These are phyloP conservation scores for Pandemis corylana DNA, from an alignment of 2,888 invertebrate genomes.

Conservation along the genomic window DNA sequence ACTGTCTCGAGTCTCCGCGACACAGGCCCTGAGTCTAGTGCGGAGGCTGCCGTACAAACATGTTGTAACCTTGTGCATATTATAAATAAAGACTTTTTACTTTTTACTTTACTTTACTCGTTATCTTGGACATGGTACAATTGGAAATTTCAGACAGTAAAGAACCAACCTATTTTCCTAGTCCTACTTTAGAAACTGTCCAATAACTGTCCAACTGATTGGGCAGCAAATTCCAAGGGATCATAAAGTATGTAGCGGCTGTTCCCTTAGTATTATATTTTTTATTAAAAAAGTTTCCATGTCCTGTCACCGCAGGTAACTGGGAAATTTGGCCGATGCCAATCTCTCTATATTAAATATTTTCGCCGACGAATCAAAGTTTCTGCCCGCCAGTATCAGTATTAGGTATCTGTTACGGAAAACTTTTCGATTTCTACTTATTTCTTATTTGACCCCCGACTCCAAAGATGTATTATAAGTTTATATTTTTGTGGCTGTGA, in stretches of 20 bases:
- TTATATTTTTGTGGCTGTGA: too few relatives aligned
- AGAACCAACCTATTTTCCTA: not conserved
- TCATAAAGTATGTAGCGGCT: conserved; percentile 61
- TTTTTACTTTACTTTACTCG: too few relatives aligned
- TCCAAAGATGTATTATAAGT: not conserved
- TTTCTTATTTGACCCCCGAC: not conserved
- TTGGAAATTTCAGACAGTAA: not conserved
- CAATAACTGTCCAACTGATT: conserved; percentile 33
- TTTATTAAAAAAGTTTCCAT: conserved; percentile 76
- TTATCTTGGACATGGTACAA: too few relatives aligned
- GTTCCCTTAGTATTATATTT: conserved; percentile 59
- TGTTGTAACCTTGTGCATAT: too few relatives aligned
- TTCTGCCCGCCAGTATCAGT: conserved; percentile 1
- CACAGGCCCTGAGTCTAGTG: too few relatives aligned
- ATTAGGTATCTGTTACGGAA: not conserved
- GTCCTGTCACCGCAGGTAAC: conserved; percentile 62
- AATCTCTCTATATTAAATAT: conserved; percentile 39
- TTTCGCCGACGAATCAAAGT: conserved; percentile 27
- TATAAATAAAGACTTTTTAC: too few relatives aligned
- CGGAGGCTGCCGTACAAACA: too few relatives aligned
- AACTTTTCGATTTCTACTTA: not conserved
- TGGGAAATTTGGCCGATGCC: conserved; percentile 32
- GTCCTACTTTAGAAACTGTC: conserved; percentile 22
- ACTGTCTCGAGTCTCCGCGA: too few relatives aligned
- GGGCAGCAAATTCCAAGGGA: conserved; percentile 45